These are phyloP conservation scores for Odiellus spinosus DNA, from an alignment of 2,888 invertebrate genomes.

Conservation along the genomic window DNA sequence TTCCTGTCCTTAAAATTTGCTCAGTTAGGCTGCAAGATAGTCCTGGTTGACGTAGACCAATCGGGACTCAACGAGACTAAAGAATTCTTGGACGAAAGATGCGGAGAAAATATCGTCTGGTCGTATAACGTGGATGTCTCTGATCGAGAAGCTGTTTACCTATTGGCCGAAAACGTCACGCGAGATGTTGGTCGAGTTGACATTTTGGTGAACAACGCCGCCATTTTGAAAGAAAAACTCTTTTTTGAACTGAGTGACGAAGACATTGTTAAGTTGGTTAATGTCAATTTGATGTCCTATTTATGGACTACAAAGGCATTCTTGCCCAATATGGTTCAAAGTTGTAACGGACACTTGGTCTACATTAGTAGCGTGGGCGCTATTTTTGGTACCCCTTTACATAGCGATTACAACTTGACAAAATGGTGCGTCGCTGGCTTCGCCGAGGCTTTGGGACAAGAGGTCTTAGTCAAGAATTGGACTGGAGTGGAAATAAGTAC, in stretches of 20 bases:
- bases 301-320: conserved; percentile 89
- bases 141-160: conserved; percentile 61
- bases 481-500: too few relatives aligned
- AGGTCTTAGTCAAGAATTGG: too few relatives aligned
- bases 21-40: conserved; percentile 53
- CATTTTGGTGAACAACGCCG: conserved; percentile 82
- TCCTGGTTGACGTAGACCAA: conserved; percentile 76
- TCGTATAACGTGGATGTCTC: conserved; percentile 70
- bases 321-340: conserved; percentile 72
- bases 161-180: conserved; percentile 52
- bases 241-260: conserved; percentile 70
- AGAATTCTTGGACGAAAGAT: conserved; percentile 44
- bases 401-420: too few relatives aligned
- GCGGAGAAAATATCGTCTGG: conserved; percentile 56
- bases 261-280: conserved; percentile 64
- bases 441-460: too few relatives aligned
- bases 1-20: conserved; percentile 57
- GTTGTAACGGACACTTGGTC: conserved; percentile 77
- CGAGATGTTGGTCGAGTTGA: conserved; percentile 63
- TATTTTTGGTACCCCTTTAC: too few relatives aligned
- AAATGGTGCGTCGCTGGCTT: too few relatives aligned
- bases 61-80: conserved; percentile 57
- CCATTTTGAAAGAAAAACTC: conserved; percentile 64
- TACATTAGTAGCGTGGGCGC: conserved; percentile 81
- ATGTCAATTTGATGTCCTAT: conserved; percentile 55